Percentiles rank a stretch among this genome's conserved stretches.
These are phyloP conservation scores for Tokudaia tokunoshimensis DNA, from an alignment of 2,797 vertebrate genomes.

Conservation along the genomic window DNA sequence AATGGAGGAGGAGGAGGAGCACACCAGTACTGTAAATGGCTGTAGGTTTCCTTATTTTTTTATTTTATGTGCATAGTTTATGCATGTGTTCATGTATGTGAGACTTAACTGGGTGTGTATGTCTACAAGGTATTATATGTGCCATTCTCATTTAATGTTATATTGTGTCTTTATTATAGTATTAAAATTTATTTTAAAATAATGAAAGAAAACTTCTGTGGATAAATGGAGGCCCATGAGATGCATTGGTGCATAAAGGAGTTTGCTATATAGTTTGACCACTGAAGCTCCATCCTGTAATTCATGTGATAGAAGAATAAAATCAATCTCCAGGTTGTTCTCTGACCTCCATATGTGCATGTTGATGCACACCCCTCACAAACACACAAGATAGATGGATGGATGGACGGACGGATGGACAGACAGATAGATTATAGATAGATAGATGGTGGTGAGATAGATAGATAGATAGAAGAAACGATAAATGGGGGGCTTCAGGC, in stretches of 20 bases:
- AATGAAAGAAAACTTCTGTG: neutral
- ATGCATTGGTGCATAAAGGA: neutral
- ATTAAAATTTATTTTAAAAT: slow-evolving; percentile 46
- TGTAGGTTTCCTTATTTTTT: neutral
- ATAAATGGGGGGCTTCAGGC: neutral
- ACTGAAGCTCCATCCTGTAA: neutral
- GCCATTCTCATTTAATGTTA: neutral
- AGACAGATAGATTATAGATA: neutral
- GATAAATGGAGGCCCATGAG: neutral
- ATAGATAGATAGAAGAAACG: neutral
- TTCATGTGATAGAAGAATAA: neutral
- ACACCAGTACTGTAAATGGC: neutral
- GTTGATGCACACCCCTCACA: neutral
- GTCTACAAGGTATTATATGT: neutral
- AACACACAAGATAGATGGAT: neutral
- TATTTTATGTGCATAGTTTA: neutral
- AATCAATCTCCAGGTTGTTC: neutral
- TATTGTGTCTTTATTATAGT: neutral
- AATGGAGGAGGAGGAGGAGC: neutral
- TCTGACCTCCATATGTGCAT: too few species aligned
- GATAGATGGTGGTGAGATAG: neutral
- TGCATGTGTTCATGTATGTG: neutral
- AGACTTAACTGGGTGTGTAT: neutral
- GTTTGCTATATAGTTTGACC: neutral
- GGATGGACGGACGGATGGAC: too few species aligned